Base-by-base conservation (phyloP, 2,888 invertebrate genomes). In the Lasioglossum oenotherae region DNA sequence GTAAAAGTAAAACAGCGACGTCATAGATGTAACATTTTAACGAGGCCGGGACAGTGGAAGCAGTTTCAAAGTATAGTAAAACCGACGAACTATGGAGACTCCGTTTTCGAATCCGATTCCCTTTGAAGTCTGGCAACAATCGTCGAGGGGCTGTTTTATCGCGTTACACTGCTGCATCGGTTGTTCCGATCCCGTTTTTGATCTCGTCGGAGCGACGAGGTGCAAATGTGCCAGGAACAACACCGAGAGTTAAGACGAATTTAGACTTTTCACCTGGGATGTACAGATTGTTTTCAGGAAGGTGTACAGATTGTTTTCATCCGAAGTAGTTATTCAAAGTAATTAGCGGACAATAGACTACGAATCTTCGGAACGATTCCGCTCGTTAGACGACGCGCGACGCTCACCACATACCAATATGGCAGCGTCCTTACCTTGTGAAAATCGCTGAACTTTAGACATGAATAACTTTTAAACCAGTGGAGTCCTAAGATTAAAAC, bases 111-210 rank as follows among this genome's bases (percentile, higher is more conserved):
- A 74, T 53, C 72, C 27, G 49, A 35, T 38, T 60, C 71, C 74
- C 78, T 82, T 89, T 82, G 64, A 74, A 75, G 80, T 19, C 53
- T 27, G 67, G 35, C 46, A 69, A 85, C 81, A 78, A 83, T 81
- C 89, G 79, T 81, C 67, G 80, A 69, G 38, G 69, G 69, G 72
- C 76, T 78, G 78, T 83, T 87, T 83, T 72, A 81, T 77, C 78
- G 64, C 67, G 80, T 84, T 79, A 76, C 49, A 44, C 57, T 53
- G 71, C 49, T 44, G 31, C 71, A 80, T 77, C 64, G 57, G 80
- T 77, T 74, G 49, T 80, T 64, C 80, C 73, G 83, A 85, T 74
- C 16, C 23, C 44, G 44, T 72, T 44, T 77, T 67, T 69, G 67
- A 80, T 84, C 76, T 72, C 78, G 49, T 86, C 77, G 72, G 57